These are phyloP conservation scores for Mycalesis mineus DNA, from an alignment of 2,888 invertebrate species.

Conservation along the genomic window DNA sequence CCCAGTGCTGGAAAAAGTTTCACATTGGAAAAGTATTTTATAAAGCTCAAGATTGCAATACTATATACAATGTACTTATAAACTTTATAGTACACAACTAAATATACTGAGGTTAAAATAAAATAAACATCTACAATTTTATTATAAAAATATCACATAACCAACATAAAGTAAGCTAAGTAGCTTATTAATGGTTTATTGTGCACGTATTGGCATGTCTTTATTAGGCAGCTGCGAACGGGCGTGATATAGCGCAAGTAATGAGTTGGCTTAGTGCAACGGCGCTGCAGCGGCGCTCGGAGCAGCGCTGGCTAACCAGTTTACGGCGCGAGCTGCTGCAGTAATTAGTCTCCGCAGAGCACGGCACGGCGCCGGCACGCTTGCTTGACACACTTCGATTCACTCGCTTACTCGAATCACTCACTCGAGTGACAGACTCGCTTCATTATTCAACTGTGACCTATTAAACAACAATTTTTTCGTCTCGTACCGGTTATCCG, in stretches of 20 bases:
- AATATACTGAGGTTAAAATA: no score
- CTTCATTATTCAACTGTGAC: slow-evolving; percentile 42
- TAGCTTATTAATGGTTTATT: neutral
- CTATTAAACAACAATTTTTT: slow-evolving; percentile 36
- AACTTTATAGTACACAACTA: no score
- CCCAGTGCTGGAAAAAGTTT: slow-evolving; percentile 44
- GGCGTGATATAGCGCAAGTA: slow-evolving; percentile 9
- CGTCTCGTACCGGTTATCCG: slow-evolving; percentile 48
- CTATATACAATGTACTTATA: no score
- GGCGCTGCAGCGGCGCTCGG: slow-evolving; percentile 2
- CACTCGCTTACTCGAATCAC: slow-evolving; percentile 42
- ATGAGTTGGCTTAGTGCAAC: slow-evolving; percentile 7
- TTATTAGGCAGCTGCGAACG: slow-evolving; percentile 5
- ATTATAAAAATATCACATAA: no score
- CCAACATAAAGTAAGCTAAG: neutral
- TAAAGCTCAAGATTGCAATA: neutral
- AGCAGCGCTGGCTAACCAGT: slow-evolving; percentile 52
- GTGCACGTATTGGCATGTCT: neutral
- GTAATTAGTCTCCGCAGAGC: slow-evolving; percentile 67
- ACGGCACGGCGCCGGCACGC: slow-evolving; percentile 39
- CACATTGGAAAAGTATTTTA: slow-evolving; percentile 16
- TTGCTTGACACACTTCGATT: slow-evolving; percentile 44
- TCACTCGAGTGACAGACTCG: slow-evolving; percentile 42
- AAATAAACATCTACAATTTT: no score
- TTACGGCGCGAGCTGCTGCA: slow-evolving; percentile 60